These are phyloP conservation scores for Sphenodon punctatus DNA, from an alignment of 2,797 vertebrate species.

Conservation along the genomic window DNA sequence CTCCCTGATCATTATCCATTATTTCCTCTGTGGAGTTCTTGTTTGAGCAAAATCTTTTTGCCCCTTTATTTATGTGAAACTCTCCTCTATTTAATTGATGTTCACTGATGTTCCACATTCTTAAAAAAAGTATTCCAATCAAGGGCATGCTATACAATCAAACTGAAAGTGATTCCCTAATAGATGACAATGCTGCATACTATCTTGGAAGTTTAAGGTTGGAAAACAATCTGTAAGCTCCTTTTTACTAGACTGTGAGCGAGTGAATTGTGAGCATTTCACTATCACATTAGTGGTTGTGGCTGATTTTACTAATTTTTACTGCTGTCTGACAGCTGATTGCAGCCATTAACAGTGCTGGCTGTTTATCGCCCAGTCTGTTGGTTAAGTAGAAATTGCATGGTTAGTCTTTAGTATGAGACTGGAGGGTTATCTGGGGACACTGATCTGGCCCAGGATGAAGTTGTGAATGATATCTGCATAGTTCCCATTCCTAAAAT, in stretches of 20 bases:
- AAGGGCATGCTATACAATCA: neutral
- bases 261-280: neutral
- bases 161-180: neutral
- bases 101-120: neutral
- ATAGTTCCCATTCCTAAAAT: neutral
- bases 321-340: neutral
- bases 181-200: neutral
- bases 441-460: constrained; percentile 3
- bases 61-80: neutral
- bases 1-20: neutral
- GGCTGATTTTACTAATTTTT: constrained; percentile 24
- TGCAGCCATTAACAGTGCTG: neutral
- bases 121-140: neutral
- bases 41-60: neutral
- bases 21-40: neutral
- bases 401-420: constrained; percentile 26
- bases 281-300: neutral
- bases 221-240: neutral
- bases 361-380: constrained; percentile 7
- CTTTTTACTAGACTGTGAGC: neutral
- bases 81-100: neutral
- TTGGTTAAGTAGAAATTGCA: constrained; percentile 8
- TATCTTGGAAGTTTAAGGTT: neutral
- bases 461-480: constrained; percentile 33
- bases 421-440: constrained; percentile 15